Evolutionary conservation across 2,888 invertebrate species (phyloP).

Genomic region (Bellardia bayeri): DNA sequence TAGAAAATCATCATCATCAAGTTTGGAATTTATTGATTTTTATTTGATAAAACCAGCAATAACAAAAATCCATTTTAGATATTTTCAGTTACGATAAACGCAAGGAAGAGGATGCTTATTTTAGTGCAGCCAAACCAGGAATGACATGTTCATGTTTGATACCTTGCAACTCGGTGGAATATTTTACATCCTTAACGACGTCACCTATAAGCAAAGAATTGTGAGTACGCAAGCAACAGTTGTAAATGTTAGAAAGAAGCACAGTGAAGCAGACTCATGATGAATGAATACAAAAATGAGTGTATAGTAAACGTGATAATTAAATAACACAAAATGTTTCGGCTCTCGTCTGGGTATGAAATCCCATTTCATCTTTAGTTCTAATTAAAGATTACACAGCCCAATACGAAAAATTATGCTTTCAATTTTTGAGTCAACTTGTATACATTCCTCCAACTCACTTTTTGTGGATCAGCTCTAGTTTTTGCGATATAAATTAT

Average conservation of each 20-base stretch:
- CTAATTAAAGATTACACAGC: too few relatives aligned
- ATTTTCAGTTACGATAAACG: constrained; percentile 81
- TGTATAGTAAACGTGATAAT: neutral
- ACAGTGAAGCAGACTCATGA: neutral
- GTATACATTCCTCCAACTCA: too few relatives aligned
- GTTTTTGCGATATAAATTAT: too few relatives aligned
- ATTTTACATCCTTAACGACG: constrained; percentile 77
- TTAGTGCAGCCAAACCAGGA: constrained; percentile 79
- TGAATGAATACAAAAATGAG: neutral
- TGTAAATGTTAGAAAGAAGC: neutral
- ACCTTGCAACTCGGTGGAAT: constrained; percentile 80
- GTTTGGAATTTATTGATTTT: constrained; percentile 26
- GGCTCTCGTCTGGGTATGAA: too few relatives aligned
- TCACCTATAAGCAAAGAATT: constrained; percentile 74
- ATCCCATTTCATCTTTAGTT: too few relatives aligned
- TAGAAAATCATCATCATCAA: constrained; percentile 10
- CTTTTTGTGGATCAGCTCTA: too few relatives aligned
- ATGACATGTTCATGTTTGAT: constrained; percentile 82
- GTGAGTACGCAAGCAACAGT: constrained; percentile 68
- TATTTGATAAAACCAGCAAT: neutral
- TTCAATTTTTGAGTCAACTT: too few relatives aligned
- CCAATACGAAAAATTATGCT: too few relatives aligned
- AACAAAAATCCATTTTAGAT: constrained; percentile 73
- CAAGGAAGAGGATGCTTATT: constrained; percentile 78
- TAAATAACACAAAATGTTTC: too few relatives aligned